phyloP scores from a whole-genome alignment of 2,797 vertebrate species.

The Tapera naevia region DNA sequence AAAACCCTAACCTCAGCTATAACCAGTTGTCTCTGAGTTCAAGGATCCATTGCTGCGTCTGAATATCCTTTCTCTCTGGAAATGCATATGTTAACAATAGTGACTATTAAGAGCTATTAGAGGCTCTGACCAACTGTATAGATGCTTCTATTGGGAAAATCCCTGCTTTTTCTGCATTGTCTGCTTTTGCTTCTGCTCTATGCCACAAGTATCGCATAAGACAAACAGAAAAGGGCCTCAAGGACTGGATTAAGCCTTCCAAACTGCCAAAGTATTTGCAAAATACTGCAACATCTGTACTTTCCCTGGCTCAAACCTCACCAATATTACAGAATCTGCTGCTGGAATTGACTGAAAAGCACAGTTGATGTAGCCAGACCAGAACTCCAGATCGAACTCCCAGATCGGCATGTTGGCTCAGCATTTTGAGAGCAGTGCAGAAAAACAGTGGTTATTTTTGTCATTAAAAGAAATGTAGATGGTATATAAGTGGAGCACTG shows the following conservation, averaged over 20 bases:
- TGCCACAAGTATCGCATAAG: background rate
- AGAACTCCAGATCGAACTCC: constrained; percentile 40
- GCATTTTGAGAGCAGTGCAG: constrained; percentile 12
- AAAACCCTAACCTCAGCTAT: background rate
- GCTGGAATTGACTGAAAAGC: constrained; percentile 20
- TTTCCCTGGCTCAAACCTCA: background rate
- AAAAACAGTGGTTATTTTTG: constrained; percentile 31
- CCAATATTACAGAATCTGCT: background rate
- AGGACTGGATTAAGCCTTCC: background rate
- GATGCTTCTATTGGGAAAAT: background rate
- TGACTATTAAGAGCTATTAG: background rate
- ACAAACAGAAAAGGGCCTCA: background rate
- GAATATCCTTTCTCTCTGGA: background rate
- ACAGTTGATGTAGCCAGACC: background rate
- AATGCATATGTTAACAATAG: background rate
- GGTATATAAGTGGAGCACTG: background rate
- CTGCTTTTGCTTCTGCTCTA: background rate
- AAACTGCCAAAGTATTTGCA: background rate
- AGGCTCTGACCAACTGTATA: background rate
- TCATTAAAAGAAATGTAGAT: constrained; percentile 37
- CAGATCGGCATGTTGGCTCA: constrained; percentile 32
- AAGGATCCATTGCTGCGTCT: background rate
- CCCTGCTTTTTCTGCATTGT: background rate
- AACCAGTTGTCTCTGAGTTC: background rate
- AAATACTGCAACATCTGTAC: constrained; percentile 1